Evolutionary conservation across 53 echinoderm and acorn worm genomes (phyloP).

Genomic region (Antedon mediterranea): DNA sequence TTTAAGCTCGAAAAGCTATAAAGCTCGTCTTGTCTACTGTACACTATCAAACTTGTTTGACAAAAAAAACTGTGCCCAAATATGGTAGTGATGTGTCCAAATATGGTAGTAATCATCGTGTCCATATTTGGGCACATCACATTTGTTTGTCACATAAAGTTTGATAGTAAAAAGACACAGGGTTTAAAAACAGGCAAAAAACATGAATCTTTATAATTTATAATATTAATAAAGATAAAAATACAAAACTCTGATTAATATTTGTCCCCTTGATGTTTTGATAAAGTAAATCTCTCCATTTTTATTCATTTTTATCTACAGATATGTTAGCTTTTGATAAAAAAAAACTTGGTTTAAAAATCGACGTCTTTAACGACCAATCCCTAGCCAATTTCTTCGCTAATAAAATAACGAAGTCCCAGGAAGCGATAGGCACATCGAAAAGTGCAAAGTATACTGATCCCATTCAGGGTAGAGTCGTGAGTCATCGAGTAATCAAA

Average conservation of each 20-base stretch:
- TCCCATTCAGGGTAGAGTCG: neutral
- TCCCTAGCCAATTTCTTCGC: neutral
- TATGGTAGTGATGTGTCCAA: too few relatives aligned
- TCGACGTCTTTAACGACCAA: neutral
- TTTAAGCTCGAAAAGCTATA: neutral
- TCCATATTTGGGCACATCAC: too few relatives aligned
- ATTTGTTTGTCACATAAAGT: too few relatives aligned
- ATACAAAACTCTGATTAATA: too few relatives aligned
- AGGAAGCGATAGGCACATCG: neutral
- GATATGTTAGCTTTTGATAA: neutral
- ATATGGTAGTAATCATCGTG: too few relatives aligned
- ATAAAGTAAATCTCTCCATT: neutral
- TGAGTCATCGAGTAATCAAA: neutral
- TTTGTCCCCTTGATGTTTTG: neutral
- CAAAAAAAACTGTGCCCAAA: too few relatives aligned
- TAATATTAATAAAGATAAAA: too few relatives aligned
- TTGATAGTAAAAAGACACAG: too few relatives aligned
- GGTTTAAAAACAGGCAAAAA: too few relatives aligned
- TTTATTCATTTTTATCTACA: neutral
- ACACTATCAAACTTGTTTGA: neutral
- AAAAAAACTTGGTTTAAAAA: neutral
- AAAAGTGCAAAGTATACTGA: neutral
- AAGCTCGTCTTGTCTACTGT: neutral
- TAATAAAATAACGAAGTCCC: neutral
- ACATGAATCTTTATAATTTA: too few relatives aligned